Percentiles rank a stretch among this genome's conserved stretches.
phyloP scores from a whole-genome alignment of 2,888 invertebrate genomes.

The Eudasyphora cyanicolor region DNA sequence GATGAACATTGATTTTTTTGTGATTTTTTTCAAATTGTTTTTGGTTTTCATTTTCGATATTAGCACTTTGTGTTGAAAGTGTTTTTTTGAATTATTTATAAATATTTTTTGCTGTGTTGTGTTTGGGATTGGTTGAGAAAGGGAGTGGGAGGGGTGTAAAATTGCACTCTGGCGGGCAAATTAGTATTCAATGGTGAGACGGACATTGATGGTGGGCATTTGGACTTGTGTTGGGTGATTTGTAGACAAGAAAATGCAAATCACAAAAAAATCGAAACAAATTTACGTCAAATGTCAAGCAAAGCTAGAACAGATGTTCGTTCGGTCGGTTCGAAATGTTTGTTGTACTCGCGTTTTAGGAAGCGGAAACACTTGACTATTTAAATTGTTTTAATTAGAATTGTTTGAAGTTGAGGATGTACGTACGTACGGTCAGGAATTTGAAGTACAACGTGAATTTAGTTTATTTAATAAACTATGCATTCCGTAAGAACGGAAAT shows the following conservation, averaged over 20 bases:
- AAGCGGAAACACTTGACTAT: conserved; percentile 52
- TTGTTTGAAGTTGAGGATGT: background rate
- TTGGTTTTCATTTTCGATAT: background rate
- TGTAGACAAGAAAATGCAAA: background rate
- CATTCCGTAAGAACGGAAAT: too few species aligned
- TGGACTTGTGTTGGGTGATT: background rate
- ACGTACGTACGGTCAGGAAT: background rate
- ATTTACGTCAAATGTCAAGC: conserved; percentile 42
- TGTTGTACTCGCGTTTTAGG: conserved; percentile 28
- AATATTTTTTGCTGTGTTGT: conserved; percentile 18
- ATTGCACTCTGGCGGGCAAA: conserved; percentile 17
- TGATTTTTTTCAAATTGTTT: background rate
- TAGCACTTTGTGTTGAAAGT: conserved; percentile 11
- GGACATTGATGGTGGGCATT: background rate
- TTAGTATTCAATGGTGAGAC: conserved; percentile 34
- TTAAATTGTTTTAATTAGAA: conserved; percentile 14
- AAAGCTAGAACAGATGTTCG: conserved; percentile 51
- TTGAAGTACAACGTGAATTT: too few species aligned
- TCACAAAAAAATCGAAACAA: conserved; percentile 1
- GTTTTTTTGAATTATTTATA: conserved; percentile 24
- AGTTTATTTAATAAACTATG: too few species aligned
- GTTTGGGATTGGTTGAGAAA: too few species aligned
- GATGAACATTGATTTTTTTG: conserved; percentile 1
- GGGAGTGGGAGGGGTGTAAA: too few species aligned
- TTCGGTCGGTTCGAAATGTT: background rate